Evolutionary conservation across 2,113 vertebrate genomes (phyloP).

Genomic region (Lophotis ruficrista): DNA sequence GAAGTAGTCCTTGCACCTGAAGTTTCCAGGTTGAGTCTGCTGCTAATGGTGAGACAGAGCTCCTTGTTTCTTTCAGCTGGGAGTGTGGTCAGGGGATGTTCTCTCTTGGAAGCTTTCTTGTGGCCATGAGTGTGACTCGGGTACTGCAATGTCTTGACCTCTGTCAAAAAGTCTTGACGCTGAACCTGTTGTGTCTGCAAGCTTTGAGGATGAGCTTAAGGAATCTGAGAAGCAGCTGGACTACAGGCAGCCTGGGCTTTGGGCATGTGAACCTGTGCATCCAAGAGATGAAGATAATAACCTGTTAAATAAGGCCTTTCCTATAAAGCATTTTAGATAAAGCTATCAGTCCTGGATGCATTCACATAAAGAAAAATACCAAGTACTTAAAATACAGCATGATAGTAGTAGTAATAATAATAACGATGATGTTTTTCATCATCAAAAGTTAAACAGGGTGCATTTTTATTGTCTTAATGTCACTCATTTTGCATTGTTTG

Average conservation of each 20-base stretch:
- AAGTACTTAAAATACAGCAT: not conserved
- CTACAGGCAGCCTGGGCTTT: not conserved
- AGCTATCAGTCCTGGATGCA: not conserved
- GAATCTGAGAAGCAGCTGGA: not conserved
- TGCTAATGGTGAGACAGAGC: not conserved
- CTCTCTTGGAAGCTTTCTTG: not conserved
- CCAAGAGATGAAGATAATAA: not conserved
- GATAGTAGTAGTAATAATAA: not conserved
- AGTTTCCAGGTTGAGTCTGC: not conserved
- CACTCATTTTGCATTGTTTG: not conserved
- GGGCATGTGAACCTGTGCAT: accelerated
- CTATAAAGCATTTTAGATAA: not conserved
- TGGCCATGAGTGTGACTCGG: not conserved
- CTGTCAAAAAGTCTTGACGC: not conserved
- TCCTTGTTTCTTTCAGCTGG: not conserved
- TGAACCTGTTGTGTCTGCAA: not conserved
- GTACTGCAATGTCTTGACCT: not conserved
- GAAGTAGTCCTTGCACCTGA: not conserved
- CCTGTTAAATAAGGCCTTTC: not conserved
- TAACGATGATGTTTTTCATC: not conserved
- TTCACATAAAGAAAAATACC: not conserved
- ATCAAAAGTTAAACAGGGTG: not conserved
- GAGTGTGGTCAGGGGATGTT: not conserved
- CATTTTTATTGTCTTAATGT: not conserved
- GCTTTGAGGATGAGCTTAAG: not conserved